Evolutionary conservation across 2,113 vertebrate genomes (phyloP).

Genomic region (Triplophysa siluroides): DNA sequence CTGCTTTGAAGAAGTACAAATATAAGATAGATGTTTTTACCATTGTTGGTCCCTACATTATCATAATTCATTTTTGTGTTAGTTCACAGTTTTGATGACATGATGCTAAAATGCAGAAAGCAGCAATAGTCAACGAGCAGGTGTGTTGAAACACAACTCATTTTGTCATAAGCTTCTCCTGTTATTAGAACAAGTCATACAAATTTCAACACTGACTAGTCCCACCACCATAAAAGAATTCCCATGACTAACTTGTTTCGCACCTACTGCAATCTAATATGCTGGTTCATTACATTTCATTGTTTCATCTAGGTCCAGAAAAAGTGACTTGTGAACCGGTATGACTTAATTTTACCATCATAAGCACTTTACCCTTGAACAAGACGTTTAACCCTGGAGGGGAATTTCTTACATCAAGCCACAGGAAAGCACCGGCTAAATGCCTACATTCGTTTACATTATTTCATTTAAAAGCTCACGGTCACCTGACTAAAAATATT

Average conservation of each 20-base stretch:
- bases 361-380: neutral
- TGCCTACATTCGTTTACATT: neutral
- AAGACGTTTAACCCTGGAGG: neutral
- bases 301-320: neutral
- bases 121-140: neutral
- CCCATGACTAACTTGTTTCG: neutral
- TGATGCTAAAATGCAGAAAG: no score
- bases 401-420: neutral
- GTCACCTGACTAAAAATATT: no score
- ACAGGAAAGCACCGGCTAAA: neutral
- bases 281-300: neutral
- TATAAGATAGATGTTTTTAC: no score
- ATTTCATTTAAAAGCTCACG: no score
- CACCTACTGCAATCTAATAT: no score
- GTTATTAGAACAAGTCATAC: neutral
- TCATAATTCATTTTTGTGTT: no score
- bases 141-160: no score
- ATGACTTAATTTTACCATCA: neutral
- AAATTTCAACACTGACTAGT: neutral
- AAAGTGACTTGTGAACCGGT: slow-evolving; percentile 20
- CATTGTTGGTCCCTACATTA: no score
- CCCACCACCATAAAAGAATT: neutral
- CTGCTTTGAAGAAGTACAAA: no score
- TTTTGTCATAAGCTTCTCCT: no score
- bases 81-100: no score